Base-by-base conservation (phyloP, 1,140 invertebrate genomes). In the Cotesia vestalis region DNA sequence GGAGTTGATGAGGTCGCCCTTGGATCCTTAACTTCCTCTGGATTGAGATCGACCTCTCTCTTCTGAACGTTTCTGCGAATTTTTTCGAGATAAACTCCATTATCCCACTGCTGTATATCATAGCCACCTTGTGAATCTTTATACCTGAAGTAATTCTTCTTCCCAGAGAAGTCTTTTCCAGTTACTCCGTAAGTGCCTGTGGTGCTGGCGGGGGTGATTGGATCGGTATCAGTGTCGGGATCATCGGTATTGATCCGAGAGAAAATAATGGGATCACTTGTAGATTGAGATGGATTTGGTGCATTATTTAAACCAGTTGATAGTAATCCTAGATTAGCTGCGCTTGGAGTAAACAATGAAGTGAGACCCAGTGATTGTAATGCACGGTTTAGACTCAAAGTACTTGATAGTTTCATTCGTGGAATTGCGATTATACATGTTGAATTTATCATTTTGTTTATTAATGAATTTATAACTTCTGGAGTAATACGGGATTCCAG, bases 371-470 rank as follows among this genome's bases (percentile, higher is more conserved):
- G 78, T 4, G 79, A 76, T 17, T 84, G 68, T 0, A 94, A 79
- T 0, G 88, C 76, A 0, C 80, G 62, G 36, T 86, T 88, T 14
- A 94, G 80, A 55, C 88, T 85, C 1, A 90, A 76, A 0, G 84
- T 88, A 12, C 87, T 87, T 53, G 90, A 89, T 0, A 94, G 77
- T 74, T 90, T 89, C 89, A 94, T 92, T 75, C 89, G 89, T 1
- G 94, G 94, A 9, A 94, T 81, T 36, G 87, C 82, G 0, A 92
- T 77, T 3, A 92, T 80, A n/a, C 88, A 88, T 5, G 85, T 83
- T n/a, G 84, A 77, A 40, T 84, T 84, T 9, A 79, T 77, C 76
- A 88, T 88, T 27, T 86, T 87, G 0, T 76, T 75, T 1, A 91
- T 89, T 66, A 92, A 78, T 1, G 80, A 70, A 11, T 90, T 86